Conservation (phyloP, 2,113 vertebrate genomes). For the Dipodomys ordii region DNA sequence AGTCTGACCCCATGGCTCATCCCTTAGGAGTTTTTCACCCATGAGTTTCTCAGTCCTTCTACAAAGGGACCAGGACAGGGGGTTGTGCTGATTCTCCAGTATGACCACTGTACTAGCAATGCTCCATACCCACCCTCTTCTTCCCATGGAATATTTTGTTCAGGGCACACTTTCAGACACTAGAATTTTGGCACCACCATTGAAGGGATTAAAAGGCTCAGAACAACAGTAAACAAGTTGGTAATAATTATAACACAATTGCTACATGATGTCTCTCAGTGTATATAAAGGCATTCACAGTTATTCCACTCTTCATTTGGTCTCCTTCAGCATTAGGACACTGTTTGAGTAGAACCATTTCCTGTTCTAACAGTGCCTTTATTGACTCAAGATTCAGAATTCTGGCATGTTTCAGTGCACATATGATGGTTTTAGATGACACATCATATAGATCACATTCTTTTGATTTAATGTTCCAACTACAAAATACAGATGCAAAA, state of each 20-base stretch:
- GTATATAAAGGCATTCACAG: not conserved
- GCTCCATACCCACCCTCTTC: not conserved
- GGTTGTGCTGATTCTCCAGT: not conserved
- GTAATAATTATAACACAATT: constrained; percentile 28
- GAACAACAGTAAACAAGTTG: constrained; percentile 51
- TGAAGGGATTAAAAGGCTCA: constrained; percentile 45
- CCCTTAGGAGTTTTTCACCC: not conserved
- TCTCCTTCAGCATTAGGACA: not conserved
- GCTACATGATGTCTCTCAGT: not conserved
- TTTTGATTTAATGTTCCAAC: constrained; percentile 46
- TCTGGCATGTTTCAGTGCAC: not conserved
- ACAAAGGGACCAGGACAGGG: not conserved
- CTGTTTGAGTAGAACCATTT: constrained; percentile 24
- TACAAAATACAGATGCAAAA: constrained; percentile 33
- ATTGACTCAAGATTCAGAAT: not conserved
- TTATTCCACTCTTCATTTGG: not conserved
- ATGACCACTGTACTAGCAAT: not conserved
- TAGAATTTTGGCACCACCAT: not conserved
- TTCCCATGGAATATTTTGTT: not conserved
- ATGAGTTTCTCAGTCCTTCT: not conserved
- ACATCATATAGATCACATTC: not conserved
- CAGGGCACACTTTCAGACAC: constrained; percentile 26
- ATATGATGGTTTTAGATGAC: not conserved
- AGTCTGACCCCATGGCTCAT: not conserved
- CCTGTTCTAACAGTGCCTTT: constrained; percentile 3